Evolutionary conservation across 2,888 invertebrate genomes (phyloP).

Genomic region (Noctua janthina): DNA sequence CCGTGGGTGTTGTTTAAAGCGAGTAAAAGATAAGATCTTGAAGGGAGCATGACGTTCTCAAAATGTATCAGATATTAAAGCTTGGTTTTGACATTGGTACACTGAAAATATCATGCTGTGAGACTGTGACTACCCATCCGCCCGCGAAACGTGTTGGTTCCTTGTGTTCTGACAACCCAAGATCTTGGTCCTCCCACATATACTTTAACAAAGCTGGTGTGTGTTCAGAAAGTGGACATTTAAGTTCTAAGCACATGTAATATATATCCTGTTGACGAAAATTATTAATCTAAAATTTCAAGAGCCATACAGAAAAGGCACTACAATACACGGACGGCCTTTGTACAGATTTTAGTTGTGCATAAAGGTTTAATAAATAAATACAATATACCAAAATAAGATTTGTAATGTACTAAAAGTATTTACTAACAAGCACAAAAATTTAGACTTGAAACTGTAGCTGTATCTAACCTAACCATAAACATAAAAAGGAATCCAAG

Average conservation of each 20-base stretch:
- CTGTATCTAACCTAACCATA: neutral
- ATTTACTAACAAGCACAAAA: neutral
- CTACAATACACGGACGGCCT: neutral
- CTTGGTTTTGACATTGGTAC: constrained; percentile 38
- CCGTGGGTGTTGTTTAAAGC: constrained; percentile 50
- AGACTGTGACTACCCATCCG: constrained; percentile 51
- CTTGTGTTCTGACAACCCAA: constrained; percentile 45
- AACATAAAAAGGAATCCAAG: neutral
- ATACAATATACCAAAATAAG: neutral
- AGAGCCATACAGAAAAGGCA: neutral
- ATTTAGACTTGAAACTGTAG: neutral
- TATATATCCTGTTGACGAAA: neutral
- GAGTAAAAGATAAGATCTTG: constrained; percentile 48
- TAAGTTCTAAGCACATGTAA: neutral
- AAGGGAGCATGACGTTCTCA: constrained; percentile 57
- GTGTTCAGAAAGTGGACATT: constrained; percentile 24
- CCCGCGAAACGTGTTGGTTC: constrained; percentile 49
- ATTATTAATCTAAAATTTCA: neutral
- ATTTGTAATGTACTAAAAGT: neutral
- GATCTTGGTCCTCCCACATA: constrained; percentile 48
- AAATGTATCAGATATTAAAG: constrained; percentile 60
- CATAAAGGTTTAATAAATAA: no score
- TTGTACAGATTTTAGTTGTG: no score
- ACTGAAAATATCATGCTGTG: constrained; percentile 55
- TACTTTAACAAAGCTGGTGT: constrained; percentile 29